Evolutionary conservation across 2,797 vertebrate genomes (phyloP), one percentile per base, ranked within the genome.

Genomic region (Monodelphis domestica): DNA sequence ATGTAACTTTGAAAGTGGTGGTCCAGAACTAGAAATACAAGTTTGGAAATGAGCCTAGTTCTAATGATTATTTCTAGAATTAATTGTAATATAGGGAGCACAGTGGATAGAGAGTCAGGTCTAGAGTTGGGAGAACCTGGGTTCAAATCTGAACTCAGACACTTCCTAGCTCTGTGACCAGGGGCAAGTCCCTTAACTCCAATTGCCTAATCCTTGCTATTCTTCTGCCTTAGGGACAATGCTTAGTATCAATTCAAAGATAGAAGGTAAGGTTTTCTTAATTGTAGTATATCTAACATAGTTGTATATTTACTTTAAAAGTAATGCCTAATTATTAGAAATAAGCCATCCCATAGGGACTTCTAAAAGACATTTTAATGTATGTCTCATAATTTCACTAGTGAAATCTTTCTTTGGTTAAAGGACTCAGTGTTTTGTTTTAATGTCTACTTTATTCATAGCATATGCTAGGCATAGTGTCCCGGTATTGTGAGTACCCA

Each of bases 1-100:
- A 93, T 78, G 54, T 54, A 90, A 54, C 33, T 3, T 24, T 90
- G 1, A 28, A 90, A 93, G 89, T 28, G 88, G 55, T 59, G 4
- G 56, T 29, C 54, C 91, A 70, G 28, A 6, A 5, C 53, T 50
- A n/a, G 53, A 93, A 92, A 26, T 26, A 59, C 50, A 87, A 93
- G 94, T 91, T 91, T 90, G 53, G 88, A 84, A 94, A 90, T 14
- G 88, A 45, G 9, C 52, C 93, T 54, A 51, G 55, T 90, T 94
- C 21, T 93, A 94, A 78, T 45, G 57, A 57, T 92, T 92, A 57
- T 24, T 94, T 26, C 45, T 90, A 54, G 57, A 90, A 90, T 89
- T 12, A 33, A n/a, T n/a, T 91, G 87, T 54, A n/a, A 93, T 53
- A 51, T 12, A 92, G n/a, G n/a, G n/a, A n/a, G n/a, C n/a, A n/a